Percentiles rank a stretch among this genome's conserved stretches.
Evolutionary conservation across 2,113 vertebrate genomes (phyloP).

Genomic region (Gasterosteus aculeatus): DNA sequence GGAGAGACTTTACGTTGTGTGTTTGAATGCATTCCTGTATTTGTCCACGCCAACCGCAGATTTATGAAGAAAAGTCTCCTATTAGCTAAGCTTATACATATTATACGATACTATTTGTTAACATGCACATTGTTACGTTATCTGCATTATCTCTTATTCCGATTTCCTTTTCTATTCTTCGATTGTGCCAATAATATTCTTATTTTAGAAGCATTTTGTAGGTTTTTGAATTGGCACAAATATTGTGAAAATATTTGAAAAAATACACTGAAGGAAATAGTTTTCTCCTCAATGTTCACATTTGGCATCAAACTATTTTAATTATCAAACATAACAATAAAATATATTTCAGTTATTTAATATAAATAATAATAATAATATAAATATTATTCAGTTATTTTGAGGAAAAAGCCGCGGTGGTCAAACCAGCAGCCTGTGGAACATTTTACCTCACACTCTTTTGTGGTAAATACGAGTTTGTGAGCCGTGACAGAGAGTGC

Average conservation of each 20-base stretch:
- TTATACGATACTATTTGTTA: no score
- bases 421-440: slow-evolving; percentile 8
- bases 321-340: background rate
- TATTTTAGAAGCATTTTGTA: no score
- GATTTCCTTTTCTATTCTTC: no score
- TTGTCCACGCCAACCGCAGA: slow-evolving; percentile 16
- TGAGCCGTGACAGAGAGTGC: slow-evolving; percentile 20
- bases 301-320: background rate
- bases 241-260: background rate
- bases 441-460: slow-evolving; percentile 11
- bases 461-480: slow-evolving; percentile 20
- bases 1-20: background rate
- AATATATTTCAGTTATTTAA: background rate
- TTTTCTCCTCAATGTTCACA: background rate
- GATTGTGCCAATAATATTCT: no score
- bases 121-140: no score
- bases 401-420: background rate
- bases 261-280: background rate
- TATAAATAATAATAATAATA: no score
- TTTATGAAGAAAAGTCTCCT: no score
- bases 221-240: no score
- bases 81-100: no score
- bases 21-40: slow-evolving; percentile 5
- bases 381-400: no score
- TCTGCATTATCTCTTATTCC: no score